phyloP scores from a whole-genome alignment of 2,113 vertebrate genomes.

The Sturnus vulgaris region DNA sequence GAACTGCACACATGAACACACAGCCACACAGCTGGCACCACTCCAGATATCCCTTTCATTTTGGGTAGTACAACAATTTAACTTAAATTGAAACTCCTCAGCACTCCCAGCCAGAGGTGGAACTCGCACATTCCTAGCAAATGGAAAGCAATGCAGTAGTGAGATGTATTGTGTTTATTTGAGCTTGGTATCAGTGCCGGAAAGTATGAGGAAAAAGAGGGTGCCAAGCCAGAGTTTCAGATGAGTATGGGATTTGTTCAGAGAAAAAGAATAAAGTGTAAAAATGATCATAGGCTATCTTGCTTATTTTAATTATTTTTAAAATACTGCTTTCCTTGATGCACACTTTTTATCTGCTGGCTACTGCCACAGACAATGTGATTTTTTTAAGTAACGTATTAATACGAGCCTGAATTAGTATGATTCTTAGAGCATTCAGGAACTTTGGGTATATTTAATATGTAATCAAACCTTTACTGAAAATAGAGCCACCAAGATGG shows the following conservation, averaged over 20 bases:
- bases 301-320: background rate
- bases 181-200: background rate
- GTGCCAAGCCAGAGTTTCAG: background rate
- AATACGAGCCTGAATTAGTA: background rate
- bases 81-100: background rate
- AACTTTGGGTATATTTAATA: background rate
- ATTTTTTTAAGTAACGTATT: background rate
- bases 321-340: background rate
- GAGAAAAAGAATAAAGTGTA: background rate
- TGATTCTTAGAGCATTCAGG: background rate
- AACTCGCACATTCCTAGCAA: background rate
- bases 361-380: background rate
- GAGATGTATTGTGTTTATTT: background rate
- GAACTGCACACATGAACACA: background rate
- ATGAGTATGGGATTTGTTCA: background rate
- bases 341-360: background rate
- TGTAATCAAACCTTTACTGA: background rate
- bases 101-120: background rate
- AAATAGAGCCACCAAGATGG: background rate
- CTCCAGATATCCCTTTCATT: background rate
- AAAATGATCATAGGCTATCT: background rate
- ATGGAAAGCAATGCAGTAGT: background rate
- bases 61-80: background rate
- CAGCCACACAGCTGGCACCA: background rate
- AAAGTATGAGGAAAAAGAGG: background rate